Percentiles rank a stretch among this genome's conserved stretches.
Conservation (phyloP, 2,888 invertebrate species). For the Acleris laterana region DNA sequence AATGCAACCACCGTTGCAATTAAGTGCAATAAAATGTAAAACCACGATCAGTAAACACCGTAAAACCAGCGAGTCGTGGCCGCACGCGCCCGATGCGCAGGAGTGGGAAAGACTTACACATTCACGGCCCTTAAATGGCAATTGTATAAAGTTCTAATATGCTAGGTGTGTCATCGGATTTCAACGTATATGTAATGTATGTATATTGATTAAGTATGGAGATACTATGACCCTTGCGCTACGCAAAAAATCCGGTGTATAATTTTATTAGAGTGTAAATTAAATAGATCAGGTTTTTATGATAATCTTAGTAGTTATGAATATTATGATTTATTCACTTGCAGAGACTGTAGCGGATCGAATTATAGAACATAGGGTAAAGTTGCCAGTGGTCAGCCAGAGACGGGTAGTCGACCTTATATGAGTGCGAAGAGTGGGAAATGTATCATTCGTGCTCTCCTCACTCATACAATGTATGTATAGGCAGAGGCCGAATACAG, state of each 20-base stretch:
- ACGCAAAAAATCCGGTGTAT: neutral
- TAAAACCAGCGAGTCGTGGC: slow-evolving; percentile 30
- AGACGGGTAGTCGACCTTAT: no score
- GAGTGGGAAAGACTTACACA: neutral
- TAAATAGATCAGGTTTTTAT: neutral
- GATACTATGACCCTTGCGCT: slow-evolving; percentile 25
- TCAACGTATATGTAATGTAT: neutral
- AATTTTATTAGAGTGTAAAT: neutral
- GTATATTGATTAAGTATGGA: slow-evolving; percentile 11
- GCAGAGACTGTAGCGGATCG: no score
- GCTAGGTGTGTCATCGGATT: no score
- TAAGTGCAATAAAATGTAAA: slow-evolving; percentile 35
- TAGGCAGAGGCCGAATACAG: no score
- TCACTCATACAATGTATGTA: no score
- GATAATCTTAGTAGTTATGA: neutral
- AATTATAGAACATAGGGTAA: no score
- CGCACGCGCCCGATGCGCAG: slow-evolving; percentile 15
- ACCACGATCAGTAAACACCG: slow-evolving; percentile 26
- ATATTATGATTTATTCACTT: no score
- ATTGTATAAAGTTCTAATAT: no score
- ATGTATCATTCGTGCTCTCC: no score
- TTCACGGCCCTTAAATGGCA: neutral
- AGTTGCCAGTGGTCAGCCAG: no score
- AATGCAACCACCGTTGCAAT: slow-evolving; percentile 33
- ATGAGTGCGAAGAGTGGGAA: no score